A percentile compares a stretch with the other conserved stretches of the same genome.
Conservation (phyloP, 2,797 vertebrate genomes). For the Liasis olivaceus region DNA sequence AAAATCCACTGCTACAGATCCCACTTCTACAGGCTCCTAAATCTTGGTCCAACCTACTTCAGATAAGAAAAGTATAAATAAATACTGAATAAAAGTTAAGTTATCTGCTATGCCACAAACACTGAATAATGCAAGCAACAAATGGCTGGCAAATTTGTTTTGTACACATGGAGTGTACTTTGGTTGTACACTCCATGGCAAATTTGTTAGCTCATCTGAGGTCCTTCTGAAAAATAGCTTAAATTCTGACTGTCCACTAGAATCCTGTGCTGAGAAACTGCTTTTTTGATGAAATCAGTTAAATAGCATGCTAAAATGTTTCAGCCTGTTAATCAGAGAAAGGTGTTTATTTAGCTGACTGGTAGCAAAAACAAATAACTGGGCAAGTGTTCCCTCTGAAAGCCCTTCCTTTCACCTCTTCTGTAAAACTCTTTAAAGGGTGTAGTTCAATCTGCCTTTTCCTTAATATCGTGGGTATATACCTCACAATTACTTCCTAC, state of each 20-base stretch:
- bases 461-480: slow-evolving; percentile 44
- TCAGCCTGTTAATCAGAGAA: neutral
- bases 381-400: slow-evolving; percentile 6
- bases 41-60: neutral
- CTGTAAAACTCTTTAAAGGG: slow-evolving; percentile 17
- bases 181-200: neutral
- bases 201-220: neutral
- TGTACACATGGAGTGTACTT: no score
- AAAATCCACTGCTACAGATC: neutral
- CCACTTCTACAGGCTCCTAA: neutral
- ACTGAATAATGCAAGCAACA: neutral
- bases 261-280: neutral
- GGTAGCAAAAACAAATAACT: neutral
- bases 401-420: slow-evolving; percentile 32
- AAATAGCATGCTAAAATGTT: neutral
- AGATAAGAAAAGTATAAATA: neutral
- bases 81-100: no score
- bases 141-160: neutral
- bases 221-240: neutral
- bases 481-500: slow-evolving; percentile 45
- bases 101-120: neutral
- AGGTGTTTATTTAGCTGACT: neutral
- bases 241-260: neutral
- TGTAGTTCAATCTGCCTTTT: slow-evolving; percentile 31
- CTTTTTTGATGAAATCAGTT: neutral